Evolutionary conservation across 37 sponge, comb jelly and placozoan genomes (phyloP).

Genomic region (Diacarnus erythraeanus): DNA sequence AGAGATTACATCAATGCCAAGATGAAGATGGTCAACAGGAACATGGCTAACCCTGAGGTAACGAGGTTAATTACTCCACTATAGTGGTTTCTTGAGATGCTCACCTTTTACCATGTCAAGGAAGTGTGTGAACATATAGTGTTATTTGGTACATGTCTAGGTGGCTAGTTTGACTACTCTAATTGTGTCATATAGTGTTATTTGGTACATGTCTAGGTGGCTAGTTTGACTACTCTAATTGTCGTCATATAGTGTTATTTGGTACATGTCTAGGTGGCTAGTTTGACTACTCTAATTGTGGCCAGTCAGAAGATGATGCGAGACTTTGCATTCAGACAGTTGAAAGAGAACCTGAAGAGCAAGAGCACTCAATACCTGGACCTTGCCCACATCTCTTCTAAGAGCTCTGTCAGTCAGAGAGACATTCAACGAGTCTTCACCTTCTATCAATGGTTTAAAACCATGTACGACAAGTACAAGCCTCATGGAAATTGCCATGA

Average conservation of each 20-base stretch:
- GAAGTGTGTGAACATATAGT: too few relatives aligned
- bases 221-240: too few relatives aligned
- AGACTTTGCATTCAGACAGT: constrained; percentile 68
- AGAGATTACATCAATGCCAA: constrained; percentile 81
- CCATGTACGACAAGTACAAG: constrained; percentile 28
- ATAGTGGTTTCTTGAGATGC: neutral
- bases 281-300: constrained; percentile 68
- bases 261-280: constrained; percentile 6
- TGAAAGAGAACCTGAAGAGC: neutral
- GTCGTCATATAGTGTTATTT: too few relatives aligned
- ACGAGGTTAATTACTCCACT: neutral
- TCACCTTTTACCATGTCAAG: too few relatives aligned
- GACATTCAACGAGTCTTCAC: constrained; percentile 91
- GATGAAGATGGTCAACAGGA: constrained; percentile 61
- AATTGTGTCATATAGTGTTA: too few relatives aligned
- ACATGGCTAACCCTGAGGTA: constrained; percentile 41
- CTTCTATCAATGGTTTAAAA: constrained; percentile 63
- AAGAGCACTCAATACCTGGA: neutral
- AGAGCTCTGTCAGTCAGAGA: constrained; percentile 82
- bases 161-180: too few relatives aligned
- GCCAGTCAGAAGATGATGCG: constrained; percentile 76
- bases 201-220: too few relatives aligned
- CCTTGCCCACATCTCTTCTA: constrained; percentile 30
- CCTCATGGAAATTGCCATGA: constrained; percentile 23
- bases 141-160: too few relatives aligned